Base-by-base conservation (phyloP, 2,797 vertebrate species). In the Adelosebastes latens region DNA sequence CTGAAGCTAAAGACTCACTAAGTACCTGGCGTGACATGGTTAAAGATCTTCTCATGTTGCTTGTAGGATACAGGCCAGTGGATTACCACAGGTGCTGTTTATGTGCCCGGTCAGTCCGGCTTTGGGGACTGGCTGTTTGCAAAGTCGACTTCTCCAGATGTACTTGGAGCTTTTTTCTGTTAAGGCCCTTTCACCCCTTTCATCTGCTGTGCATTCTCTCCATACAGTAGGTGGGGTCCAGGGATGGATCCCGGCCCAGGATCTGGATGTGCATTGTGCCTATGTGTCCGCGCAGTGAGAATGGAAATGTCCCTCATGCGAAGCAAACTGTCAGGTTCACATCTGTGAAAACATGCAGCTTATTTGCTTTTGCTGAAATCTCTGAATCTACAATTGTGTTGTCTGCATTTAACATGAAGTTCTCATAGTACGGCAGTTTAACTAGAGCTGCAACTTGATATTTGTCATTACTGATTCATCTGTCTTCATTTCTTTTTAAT, bases 321-420 rank as follows among this genome's bases (percentile, higher is more conserved):
- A 56, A 72, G 65, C 46, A 74, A 65, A 62, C 70, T 64, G 65
- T 76, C 76, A 72, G 25, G 8, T 34, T 49, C 55, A 88, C 92
- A 92, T 92, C 92, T 94, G 92, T 92, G 70, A 89, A 91, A 95
- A 85, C 91, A 91, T 24, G 53, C 34, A 55, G 27, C 36, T 59
- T 52, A 55, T 65, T 79, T 80, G n/a, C 25, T 83, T 88, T 83
- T 81, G 59, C 31, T 58, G 42, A 68, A 81, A 55, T 59, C 16
- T 63, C 22, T 25, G 32, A 66, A 61, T 63, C 62, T 59, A 62
- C 9, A 67, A 46, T 59, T 42, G 6, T 60, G 52, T 72, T 66
- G 6, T 29, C 2, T 34, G 8, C 5, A 58, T 72, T 60, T 12
- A 31, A 53, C 32, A n/a, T 25, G 0, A 36, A 5, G 1, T 39